These are phyloP conservation scores for Rhingia campestris DNA, from an alignment of 2,888 invertebrate species.

Conservation along the genomic window DNA sequence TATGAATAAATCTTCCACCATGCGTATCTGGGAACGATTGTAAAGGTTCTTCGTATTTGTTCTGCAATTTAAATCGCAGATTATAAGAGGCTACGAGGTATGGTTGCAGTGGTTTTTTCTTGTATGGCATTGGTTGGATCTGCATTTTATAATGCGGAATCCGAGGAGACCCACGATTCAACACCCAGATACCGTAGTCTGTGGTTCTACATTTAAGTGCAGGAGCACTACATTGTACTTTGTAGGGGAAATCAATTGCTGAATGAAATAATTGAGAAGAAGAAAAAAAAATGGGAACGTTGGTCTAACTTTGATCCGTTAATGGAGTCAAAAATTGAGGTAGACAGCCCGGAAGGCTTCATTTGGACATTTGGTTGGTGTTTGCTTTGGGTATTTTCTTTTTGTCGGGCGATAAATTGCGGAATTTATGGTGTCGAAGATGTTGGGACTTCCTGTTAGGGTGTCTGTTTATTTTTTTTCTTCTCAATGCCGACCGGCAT, in stretches of 20 bases:
- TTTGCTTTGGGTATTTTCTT: neutral
- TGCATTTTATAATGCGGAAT: slow-evolving; percentile 61
- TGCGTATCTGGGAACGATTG: slow-evolving; percentile 43
- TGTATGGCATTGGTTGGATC: slow-evolving; percentile 52
- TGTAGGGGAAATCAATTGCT: neutral
- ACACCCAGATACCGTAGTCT: slow-evolving; percentile 1
- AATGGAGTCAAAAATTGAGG: slow-evolving; percentile 18
- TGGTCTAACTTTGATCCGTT: slow-evolving; percentile 4
- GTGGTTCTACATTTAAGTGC: neutral
- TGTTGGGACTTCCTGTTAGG: slow-evolving; percentile 1
- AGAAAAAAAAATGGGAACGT: neutral
- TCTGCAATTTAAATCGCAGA: slow-evolving; percentile 69
- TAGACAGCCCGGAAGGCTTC: slow-evolving; percentile 6
- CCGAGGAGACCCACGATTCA: neutral
- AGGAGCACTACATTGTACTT: slow-evolving; percentile 34
- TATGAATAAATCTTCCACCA: slow-evolving; percentile 63
- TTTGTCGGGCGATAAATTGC: slow-evolving; percentile 7
- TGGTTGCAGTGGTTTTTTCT: slow-evolving; percentile 31
- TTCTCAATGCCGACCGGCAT: no score
- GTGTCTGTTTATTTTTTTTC: neutral
- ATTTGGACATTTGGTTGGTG: neutral
- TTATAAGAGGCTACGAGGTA: slow-evolving; percentile 12
- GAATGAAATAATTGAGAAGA: slow-evolving; percentile 38
- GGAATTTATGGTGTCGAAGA: neutral
- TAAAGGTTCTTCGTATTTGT: slow-evolving; percentile 36